Percentiles rank a stretch among this genome's conserved stretches.
Conservation (phyloP, 2,888 invertebrate genomes). For the Tipula helvola region DNA sequence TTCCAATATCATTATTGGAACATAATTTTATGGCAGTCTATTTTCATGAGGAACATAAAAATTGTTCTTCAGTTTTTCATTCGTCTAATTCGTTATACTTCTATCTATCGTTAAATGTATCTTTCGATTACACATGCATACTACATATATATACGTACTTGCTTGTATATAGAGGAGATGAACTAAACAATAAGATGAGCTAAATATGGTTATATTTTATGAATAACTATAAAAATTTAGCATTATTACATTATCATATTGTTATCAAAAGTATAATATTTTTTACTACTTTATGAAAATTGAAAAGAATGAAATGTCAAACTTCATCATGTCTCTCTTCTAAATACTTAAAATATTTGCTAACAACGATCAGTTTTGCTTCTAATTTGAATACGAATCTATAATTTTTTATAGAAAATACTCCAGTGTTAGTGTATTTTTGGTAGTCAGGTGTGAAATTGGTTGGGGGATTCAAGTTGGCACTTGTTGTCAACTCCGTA, state of each 20-base stretch:
- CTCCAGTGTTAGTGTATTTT: too few relatives aligned
- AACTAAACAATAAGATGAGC: not conserved
- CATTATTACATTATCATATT: not conserved
- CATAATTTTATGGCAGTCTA: not conserved
- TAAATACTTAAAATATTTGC: not conserved
- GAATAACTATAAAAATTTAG: not conserved
- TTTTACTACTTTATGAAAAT: not conserved
- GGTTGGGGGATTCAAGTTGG: too few relatives aligned
- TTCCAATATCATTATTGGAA: not conserved
- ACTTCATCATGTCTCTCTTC: not conserved
- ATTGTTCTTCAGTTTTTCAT: not conserved
- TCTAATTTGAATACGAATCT: not conserved
- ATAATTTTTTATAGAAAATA: too few relatives aligned
- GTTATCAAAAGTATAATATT: not conserved
- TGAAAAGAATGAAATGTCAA: not conserved
- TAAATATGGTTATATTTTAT: not conserved
- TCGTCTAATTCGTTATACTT: not conserved
- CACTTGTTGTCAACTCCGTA: too few relatives aligned
- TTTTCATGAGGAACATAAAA: not conserved
- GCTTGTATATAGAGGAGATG: not conserved
- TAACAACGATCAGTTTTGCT: not conserved
- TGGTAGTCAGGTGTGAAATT: too few relatives aligned
- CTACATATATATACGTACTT: not conserved
- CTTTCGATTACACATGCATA: not conserved
- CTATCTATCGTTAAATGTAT: not conserved